Evolutionary conservation across 2,888 invertebrate genomes (phyloP).

Genomic region (Onchidella celtica): DNA sequence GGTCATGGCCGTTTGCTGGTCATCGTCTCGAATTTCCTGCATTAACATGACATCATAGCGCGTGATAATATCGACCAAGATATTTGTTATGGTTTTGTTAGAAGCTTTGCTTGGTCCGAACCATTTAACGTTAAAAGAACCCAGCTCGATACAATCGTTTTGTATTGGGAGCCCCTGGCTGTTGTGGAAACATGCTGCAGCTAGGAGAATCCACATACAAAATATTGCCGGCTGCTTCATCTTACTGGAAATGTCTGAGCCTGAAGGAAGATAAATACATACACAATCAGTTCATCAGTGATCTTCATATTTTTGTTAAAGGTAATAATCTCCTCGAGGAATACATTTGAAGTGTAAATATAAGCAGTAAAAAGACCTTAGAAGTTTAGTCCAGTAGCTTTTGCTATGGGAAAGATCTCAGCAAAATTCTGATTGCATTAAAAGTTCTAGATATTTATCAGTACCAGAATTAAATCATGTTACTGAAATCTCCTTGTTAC

Average conservation of each 20-base stretch:
- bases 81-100: not conserved
- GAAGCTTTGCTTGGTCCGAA: not conserved
- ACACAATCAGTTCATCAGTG: no score
- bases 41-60: conserved; percentile 42
- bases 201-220: not conserved
- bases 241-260: not conserved
- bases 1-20: conserved; percentile 14
- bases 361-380: no score
- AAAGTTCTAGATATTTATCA: no score
- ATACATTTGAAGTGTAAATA: no score
- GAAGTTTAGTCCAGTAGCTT: no score
- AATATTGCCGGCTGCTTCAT: not conserved
- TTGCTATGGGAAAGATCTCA: no score
- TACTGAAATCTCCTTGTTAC: no score
- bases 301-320: no score
- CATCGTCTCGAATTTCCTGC: conserved; percentile 28
- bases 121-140: conserved; percentile 34
- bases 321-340: no score
- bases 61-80: conserved; percentile 9
- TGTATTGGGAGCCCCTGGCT: not conserved
- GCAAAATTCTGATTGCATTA: no score
- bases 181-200: not conserved
- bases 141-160: not conserved
- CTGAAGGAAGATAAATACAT: no score
- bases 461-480: no score